Percentiles rank a stretch among this genome's conserved stretches.
Evolutionary conservation across 2,888 invertebrate species (phyloP).

Genomic region (Spatulosminthurus flaviceps): DNA sequence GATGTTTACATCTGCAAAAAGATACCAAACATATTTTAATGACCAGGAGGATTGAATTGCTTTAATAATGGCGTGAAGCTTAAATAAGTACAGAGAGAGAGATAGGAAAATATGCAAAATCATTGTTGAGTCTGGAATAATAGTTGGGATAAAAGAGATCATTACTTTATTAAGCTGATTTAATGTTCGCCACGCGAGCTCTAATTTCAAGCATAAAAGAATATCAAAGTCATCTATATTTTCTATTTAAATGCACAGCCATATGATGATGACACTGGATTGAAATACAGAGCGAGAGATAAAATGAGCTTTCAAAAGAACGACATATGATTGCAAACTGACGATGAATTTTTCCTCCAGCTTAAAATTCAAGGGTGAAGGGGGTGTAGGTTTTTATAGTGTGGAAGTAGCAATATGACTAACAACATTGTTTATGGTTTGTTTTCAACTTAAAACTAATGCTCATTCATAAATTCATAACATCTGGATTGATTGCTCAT

Average conservation of each 20-base stretch:
- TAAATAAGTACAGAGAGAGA: not conserved
- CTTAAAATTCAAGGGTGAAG: not conserved
- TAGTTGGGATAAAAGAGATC: not conserved
- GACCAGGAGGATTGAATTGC: not conserved
- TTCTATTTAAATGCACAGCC: not conserved
- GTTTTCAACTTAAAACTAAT: slow-evolving; percentile 15
- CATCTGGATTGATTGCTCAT: slow-evolving; percentile 54
- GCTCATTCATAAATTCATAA: slow-evolving; percentile 41
- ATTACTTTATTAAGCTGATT: slow-evolving; percentile 18
- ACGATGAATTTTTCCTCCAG: slow-evolving; percentile 5
- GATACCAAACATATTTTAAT: too few species aligned
- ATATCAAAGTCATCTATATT: slow-evolving; percentile 9
- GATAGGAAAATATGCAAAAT: not conserved
- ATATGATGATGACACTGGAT: not conserved
- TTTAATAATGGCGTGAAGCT: too few species aligned
- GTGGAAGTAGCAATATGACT: not conserved
- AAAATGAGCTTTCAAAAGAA: too few species aligned
- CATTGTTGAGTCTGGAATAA: not conserved
- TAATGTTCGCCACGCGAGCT: slow-evolving; percentile 5
- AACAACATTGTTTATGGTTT: slow-evolving; percentile 18
- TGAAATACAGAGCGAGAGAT: too few species aligned
- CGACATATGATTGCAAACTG: slow-evolving; percentile 25
- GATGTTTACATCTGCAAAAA: too few species aligned
- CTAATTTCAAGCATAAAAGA: slow-evolving; percentile 1
- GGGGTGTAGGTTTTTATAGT: not conserved